Percentiles rank a stretch among this genome's conserved stretches.
Conservation (phyloP, 2,113 vertebrate genomes). For the Suricata suricatta region DNA sequence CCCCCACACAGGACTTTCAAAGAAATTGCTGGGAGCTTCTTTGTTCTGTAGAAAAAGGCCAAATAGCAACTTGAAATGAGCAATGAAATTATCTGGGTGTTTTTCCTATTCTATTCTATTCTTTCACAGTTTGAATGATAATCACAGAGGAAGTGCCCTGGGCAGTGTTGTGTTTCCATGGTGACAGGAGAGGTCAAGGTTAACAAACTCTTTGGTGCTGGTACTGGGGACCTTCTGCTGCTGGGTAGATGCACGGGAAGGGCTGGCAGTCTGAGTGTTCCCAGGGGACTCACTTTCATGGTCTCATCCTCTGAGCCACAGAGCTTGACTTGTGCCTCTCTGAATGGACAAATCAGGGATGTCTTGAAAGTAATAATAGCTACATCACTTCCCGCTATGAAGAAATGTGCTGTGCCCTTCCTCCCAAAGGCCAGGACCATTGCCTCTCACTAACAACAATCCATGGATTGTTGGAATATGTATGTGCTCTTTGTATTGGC, state of each 20-base stretch:
- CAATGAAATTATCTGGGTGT: slow-evolving; percentile 28
- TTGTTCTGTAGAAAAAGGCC: slow-evolving; percentile 27
- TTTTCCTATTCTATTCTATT: slow-evolving; percentile 23
- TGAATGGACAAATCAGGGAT: slow-evolving; percentile 71
- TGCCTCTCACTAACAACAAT: slow-evolving; percentile 72
- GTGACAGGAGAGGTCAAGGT: slow-evolving; percentile 65
- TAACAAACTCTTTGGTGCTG: slow-evolving; percentile 33
- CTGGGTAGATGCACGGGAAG: slow-evolving; percentile 18
- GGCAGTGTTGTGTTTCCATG: slow-evolving; percentile 58
- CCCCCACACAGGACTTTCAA: not conserved
- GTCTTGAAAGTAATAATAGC: slow-evolving; percentile 75
- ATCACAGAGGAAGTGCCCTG: slow-evolving; percentile 73
- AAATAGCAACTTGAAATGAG: slow-evolving; percentile 22
- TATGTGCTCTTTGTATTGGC: slow-evolving; percentile 78
- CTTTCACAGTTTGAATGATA: slow-evolving; percentile 48
- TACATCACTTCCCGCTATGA: slow-evolving; percentile 57
- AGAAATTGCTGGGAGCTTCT: not conserved
- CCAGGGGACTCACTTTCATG: slow-evolving; percentile 56
- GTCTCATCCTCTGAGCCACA: slow-evolving; percentile 60
- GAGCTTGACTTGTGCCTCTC: slow-evolving; percentile 74
- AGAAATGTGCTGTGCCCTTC: slow-evolving; percentile 75
- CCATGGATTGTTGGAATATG: slow-evolving; percentile 72
- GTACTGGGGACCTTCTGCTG: slow-evolving; percentile 50
- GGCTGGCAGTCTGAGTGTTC: slow-evolving; percentile 51
- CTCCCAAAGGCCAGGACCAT: slow-evolving; percentile 71